Base-by-base conservation (phyloP, 2,888 invertebrate genomes). In the Nemotelus nigrinus region DNA sequence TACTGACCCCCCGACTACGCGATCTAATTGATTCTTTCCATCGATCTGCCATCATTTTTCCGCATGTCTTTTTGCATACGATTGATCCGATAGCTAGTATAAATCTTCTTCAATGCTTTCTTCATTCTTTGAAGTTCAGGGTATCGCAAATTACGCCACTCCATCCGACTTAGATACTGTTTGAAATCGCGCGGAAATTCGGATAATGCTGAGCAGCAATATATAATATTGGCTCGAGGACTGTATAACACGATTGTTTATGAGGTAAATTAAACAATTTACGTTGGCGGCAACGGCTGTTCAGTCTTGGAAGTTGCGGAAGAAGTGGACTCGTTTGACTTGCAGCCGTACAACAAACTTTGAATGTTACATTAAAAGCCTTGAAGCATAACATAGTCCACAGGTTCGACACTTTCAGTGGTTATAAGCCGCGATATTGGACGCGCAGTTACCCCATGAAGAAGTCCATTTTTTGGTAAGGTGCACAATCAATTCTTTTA, bases 181-280 rank as follows among this genome's bases (percentile, higher is more conserved):
- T n/a, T 2, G 58, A n/a, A 4, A n/a, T 58, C 25, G 25, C 25
- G 25, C 4, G 47, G 63, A 60, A 63, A 48, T 63, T 63, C 48
- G 74, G 39, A 74, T 43, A 44, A 74, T 48, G 39, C 10, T 41
- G 47, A 60, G 3, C 57, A 63, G 39, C 41, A 50, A 50, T n/a
- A 45, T 58, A 60, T 50, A 60, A 74, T 63, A 39, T 74, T 74
- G 47, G 74, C 74, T 74, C 50, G 74, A 60, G 74, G 74, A 60
- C 39, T 41, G 41, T 83, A 83, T 85, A 86, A 85, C 86, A 84
- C 84, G 86, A 87, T 87, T 86, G 87, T 86, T 86, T 86, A 86
- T 86, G 86, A 86, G 86, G 86, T 85, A 86, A 87, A 86, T 86
- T 86, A 86, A 87, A 87, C 86, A 86, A 86, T 87, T 86, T 86